These are phyloP conservation scores for Neoscelio sp. DNA, from an alignment of 2,888 invertebrate species.

Conservation along the genomic window DNA sequence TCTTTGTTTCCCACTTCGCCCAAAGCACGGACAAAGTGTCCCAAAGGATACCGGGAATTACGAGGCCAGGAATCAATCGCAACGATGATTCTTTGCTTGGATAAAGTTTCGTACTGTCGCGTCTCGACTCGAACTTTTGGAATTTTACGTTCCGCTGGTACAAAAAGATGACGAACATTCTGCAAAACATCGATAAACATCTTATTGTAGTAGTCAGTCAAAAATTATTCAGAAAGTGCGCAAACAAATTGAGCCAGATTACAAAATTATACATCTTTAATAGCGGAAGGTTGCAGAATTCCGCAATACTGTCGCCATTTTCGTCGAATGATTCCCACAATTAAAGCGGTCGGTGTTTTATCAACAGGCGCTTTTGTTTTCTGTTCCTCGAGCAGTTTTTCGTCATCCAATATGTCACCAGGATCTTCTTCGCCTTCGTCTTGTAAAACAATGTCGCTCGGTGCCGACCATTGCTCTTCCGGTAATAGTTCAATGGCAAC, in stretches of 20 bases:
- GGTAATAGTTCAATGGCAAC: conserved; percentile 96
- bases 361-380: conserved; percentile 72
- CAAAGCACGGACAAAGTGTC: conserved; percentile 97
- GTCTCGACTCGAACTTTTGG: conserved; percentile 98
- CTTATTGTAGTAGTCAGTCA: no score
- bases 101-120: conserved; percentile 92
- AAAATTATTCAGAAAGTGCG: no score
- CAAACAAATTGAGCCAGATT: no score
- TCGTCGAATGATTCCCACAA: conserved; percentile 97
- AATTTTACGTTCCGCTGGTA: conserved; percentile 96
- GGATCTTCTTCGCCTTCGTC: conserved; percentile 89
- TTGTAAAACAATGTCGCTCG: conserved; percentile 93
- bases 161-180: conserved; percentile 91
- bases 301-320: conserved; percentile 99
- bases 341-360: conserved; percentile 86
- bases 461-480: conserved; percentile 94
- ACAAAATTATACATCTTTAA: conserved; percentile 84
- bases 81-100: conserved; percentile 95
- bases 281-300: conserved; percentile 91
- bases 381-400: conserved; percentile 80
- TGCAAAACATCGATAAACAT: conserved; percentile 67
- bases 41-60: conserved; percentile 95
- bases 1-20: conserved; percentile 97
- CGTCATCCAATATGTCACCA: conserved; percentile 88
- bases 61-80: conserved; percentile 98